A percentile compares a stretch with the other conserved stretches of the same genome.
Evolutionary conservation across 1,140 invertebrate species (phyloP).

Genomic region (Contarinia nasturtii): DNA sequence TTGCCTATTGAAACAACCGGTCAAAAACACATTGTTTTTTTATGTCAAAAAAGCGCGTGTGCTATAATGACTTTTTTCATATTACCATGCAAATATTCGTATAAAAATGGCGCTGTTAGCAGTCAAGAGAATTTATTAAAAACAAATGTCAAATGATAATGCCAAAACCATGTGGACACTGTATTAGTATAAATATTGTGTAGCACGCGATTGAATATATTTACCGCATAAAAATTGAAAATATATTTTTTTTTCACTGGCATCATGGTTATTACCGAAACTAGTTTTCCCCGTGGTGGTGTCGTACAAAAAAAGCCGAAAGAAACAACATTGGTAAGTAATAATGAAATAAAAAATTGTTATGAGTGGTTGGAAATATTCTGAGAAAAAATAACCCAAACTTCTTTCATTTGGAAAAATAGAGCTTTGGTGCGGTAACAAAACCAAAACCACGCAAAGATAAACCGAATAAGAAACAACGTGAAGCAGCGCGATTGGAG

Average conservation of each 20-base stretch:
- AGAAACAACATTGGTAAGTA: slow-evolving; percentile 6
- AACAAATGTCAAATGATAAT: too few species aligned
- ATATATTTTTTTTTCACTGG: neutral
- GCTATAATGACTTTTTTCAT: too few species aligned
- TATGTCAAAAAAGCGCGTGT: too few species aligned
- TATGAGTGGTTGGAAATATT: too few species aligned
- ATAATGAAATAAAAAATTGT: slow-evolving; percentile 10
- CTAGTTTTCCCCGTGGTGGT: slow-evolving; percentile 22
- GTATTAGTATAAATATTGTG: neutral
- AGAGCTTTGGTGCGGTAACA: slow-evolving; percentile 1
- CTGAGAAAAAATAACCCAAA: too few species aligned
- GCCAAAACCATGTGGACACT: neutral
- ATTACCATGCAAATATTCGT: too few species aligned
- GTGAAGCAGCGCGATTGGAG: neutral
- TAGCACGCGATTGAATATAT: neutral
- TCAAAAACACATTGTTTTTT: too few species aligned
- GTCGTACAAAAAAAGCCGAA: slow-evolving; percentile 7
- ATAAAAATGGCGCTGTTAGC: too few species aligned
- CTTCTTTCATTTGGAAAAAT: neutral
- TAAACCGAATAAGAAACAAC: slow-evolving; percentile 11
- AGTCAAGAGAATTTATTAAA: too few species aligned
- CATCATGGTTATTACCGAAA: slow-evolving; percentile 10
- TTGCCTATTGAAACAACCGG: too few species aligned
- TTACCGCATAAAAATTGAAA: neutral
- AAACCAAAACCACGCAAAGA: slow-evolving; percentile 13